Percentiles rank a stretch among this genome's conserved stretches.
phyloP scores from a whole-genome alignment of 2,797 vertebrate species.

The Oreonectes daqikongensis region DNA sequence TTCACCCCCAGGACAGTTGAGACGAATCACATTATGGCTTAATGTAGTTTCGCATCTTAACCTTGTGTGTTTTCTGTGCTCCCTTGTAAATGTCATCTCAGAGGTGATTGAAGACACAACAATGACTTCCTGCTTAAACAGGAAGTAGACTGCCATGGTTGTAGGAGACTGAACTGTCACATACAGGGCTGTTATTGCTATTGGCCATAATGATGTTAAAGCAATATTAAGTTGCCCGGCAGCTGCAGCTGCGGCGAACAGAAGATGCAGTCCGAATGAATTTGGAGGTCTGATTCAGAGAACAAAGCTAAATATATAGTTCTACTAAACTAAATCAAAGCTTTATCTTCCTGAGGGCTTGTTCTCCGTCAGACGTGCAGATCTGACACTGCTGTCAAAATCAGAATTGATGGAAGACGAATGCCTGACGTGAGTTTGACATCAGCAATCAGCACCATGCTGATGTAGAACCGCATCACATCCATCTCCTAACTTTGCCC shows the following conservation, averaged over 20 bases:
- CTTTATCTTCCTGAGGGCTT: neutral
- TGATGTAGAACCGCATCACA: neutral
- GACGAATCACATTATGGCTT: constrained; percentile 16
- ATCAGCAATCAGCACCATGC: neutral
- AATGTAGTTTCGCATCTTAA: neutral
- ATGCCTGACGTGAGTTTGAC: neutral
- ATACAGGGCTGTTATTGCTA: constrained; percentile 55
- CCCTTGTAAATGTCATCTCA: constrained; percentile 47
- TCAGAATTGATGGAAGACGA: constrained; percentile 9
- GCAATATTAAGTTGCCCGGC: constrained; percentile 44
- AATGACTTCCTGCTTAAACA: constrained; percentile 47
- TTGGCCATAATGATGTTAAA: constrained; percentile 56
- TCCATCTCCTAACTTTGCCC: neutral
- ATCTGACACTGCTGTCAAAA: neutral
- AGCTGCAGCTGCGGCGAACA: constrained; percentile 32
- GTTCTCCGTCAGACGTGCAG: neutral
- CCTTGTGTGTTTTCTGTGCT: neutral
- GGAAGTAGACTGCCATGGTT: constrained; percentile 39
- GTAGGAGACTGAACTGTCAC: constrained; percentile 54
- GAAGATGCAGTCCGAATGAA: constrained; percentile 23
- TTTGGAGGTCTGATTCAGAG: constrained; percentile 7
- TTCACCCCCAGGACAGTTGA: constrained; percentile 26
- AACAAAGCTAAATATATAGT: neutral
- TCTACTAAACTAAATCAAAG: neutral
- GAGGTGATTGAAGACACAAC: neutral